Evolutionary conservation across 2,113 vertebrate species (phyloP).

Genomic region (Morone chrysops): DNA sequence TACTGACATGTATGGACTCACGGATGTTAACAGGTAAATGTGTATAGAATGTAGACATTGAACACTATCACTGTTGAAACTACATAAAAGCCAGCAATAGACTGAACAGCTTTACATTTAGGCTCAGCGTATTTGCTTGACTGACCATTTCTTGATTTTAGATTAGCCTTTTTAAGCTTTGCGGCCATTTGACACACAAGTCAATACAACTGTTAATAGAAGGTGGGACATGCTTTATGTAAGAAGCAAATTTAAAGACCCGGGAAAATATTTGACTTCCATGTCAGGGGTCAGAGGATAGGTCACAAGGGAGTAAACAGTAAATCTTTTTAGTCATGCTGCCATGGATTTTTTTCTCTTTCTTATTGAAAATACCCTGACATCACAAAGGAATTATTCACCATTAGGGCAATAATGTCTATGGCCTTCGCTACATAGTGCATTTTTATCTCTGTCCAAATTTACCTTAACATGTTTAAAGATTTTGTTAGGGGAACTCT

Average conservation of each 20-base stretch:
- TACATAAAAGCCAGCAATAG: not conserved
- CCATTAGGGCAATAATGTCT: not conserved
- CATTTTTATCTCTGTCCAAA: not conserved
- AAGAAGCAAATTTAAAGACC: conserved; percentile 82
- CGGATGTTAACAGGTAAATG: no score
- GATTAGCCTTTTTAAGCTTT: conserved; percentile 83
- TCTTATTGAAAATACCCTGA: conserved; percentile 47
- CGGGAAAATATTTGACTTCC: conserved; percentile 84
- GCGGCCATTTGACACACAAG: conserved; percentile 86
- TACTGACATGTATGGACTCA: no score
- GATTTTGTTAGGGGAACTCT: not conserved
- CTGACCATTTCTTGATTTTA: conserved; percentile 41
- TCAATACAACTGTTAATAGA: conserved; percentile 84
- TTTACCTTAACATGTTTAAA: not conserved
- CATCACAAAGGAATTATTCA: conserved; percentile 1
- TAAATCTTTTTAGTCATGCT: conserved; percentile 77
- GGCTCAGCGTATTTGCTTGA: conserved; percentile 29
- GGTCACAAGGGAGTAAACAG: conserved; percentile 81
- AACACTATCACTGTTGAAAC: not conserved
- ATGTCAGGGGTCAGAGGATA: conserved; percentile 85
- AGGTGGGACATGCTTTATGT: conserved; percentile 57
- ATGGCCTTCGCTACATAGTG: not conserved
- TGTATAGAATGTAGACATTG: not conserved
- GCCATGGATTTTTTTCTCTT: conserved; percentile 66
- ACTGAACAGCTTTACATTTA: conserved; percentile 8